Evolutionary conservation across 2,888 invertebrate species (phyloP), one percentile per base, ranked within the genome.

Genomic region (Calameuta idolon): DNA sequence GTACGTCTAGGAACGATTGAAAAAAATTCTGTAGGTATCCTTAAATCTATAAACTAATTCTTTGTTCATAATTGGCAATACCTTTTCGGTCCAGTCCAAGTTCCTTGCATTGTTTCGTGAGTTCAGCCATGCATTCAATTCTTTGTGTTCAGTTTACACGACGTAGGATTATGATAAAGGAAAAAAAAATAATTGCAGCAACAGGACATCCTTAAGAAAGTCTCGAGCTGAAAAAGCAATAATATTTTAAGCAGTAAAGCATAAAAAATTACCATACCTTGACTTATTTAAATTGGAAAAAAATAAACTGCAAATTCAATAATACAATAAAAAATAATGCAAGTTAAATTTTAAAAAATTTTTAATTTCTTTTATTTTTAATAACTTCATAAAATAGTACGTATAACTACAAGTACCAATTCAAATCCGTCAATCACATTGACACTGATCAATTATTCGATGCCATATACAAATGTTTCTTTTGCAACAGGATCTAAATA

Each of bases 401-500:
- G 15, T 71, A 31, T 71, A 71, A 9, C 2, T 69, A 69, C 69
- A 40, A 40, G 15, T 55, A 71, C 31, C 71, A 34, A 33, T 34
- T 34, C 35, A 31, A 78, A 77, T 80, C 79, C 85, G 86, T 77
- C 83, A 81, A 86, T 83, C 87, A 83, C 79, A 83, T 84, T 85
- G 85, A 85, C 87, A 87, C 84, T 87, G 87, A 87, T 86, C 86
- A 81, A 84, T 82, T 86, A 79, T 77, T 81, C 78, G 79, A 75
- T 79, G 78, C 82, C 77, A 78, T 69, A 76, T 78, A 78, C 81
- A 55, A 23, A 55, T 55, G 23, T 55, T 55, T 2, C 23, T 9
- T 23, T 55, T 55, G 23, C 9, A 55, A 55, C 55, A 55, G 23
- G 0, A 55, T 5, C 23, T 5, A 40, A 23, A 15, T 40, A 23